A percentile compares a stretch with the other conserved stretches of the same genome.
Evolutionary conservation across 2,113 vertebrate species (phyloP).

Genomic region (Erpornis zantholeuca): DNA sequence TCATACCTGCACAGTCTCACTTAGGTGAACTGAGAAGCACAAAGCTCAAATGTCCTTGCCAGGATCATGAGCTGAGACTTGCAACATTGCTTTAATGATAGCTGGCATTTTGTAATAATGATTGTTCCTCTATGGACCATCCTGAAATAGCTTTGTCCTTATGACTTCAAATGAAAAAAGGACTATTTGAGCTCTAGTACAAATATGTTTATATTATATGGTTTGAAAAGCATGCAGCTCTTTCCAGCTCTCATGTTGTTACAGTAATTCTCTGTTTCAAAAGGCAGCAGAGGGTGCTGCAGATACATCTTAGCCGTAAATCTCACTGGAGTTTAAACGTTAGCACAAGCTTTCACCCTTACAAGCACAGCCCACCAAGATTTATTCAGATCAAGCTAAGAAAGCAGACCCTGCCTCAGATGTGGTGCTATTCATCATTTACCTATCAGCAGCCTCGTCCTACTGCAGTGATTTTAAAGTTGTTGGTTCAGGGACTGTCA

Average conservation of each 20-base stretch:
- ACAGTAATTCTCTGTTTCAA: background rate
- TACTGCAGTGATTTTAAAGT: background rate
- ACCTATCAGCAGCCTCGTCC: background rate
- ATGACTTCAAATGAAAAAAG: background rate
- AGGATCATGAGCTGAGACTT: background rate
- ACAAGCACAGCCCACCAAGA: background rate
- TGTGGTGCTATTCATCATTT: background rate
- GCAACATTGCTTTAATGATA: background rate
- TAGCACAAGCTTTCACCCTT: background rate
- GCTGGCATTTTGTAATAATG: background rate
- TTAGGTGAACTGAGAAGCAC: background rate
- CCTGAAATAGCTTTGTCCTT: background rate
- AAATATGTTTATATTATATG: background rate
- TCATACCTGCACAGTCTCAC: background rate
- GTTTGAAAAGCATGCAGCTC: background rate
- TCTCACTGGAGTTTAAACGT: background rate
- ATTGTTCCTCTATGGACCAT: background rate
- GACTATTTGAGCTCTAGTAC: background rate
- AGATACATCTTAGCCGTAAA: conserved; percentile 31
- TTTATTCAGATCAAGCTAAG: background rate
- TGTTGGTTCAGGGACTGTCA: background rate
- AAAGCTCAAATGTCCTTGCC: background rate
- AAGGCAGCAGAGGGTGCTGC: conserved; percentile 62
- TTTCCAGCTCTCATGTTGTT: background rate
- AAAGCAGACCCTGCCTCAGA: background rate